A percentile compares a stretch with the other conserved stretches of the same genome.
phyloP scores from a whole-genome alignment of 2,113 vertebrate species.

The Synchiropus splendidus region DNA sequence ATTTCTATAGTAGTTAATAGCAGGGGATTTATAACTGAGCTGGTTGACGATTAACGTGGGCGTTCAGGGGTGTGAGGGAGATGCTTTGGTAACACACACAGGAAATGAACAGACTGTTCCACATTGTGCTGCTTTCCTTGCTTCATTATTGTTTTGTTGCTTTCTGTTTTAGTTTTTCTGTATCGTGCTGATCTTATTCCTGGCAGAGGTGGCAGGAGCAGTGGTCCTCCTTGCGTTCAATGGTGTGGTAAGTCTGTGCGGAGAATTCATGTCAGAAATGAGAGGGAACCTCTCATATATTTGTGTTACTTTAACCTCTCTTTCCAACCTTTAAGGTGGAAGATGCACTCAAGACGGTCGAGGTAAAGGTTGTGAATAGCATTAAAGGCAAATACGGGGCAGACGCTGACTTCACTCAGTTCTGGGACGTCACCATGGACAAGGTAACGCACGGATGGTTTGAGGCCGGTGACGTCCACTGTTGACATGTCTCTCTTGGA shows the following conservation, averaged over 20 bases:
- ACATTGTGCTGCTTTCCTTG: too few species aligned
- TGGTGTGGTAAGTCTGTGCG: constrained; percentile 64
- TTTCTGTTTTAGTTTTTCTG: constrained; percentile 68
- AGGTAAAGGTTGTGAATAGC: constrained; percentile 1
- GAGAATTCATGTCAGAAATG: too few species aligned
- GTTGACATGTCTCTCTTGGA: background rate
- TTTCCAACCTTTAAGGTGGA: constrained; percentile 32
- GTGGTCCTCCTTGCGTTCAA: constrained; percentile 61
- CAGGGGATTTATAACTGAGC: too few species aligned
- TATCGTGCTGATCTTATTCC: constrained; percentile 67
- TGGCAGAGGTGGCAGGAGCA: constrained; percentile 58
- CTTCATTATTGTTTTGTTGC: background rate
- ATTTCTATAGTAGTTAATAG: too few species aligned
- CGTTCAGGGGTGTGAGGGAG: too few species aligned
- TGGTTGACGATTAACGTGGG: too few species aligned
- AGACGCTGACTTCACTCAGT: background rate
- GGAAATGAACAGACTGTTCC: too few species aligned
- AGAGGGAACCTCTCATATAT: background rate
- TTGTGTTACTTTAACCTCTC: background rate
- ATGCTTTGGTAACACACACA: too few species aligned
- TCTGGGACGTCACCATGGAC: constrained; percentile 63
- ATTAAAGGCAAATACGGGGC: constrained; percentile 12
- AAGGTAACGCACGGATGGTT: constrained; percentile 52
- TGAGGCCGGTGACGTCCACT: too few species aligned
- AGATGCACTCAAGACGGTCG: constrained; percentile 25